Evolutionary conservation across 2,113 vertebrate genomes (phyloP).

Genomic region (Gadus chalcogrammus): DNA sequence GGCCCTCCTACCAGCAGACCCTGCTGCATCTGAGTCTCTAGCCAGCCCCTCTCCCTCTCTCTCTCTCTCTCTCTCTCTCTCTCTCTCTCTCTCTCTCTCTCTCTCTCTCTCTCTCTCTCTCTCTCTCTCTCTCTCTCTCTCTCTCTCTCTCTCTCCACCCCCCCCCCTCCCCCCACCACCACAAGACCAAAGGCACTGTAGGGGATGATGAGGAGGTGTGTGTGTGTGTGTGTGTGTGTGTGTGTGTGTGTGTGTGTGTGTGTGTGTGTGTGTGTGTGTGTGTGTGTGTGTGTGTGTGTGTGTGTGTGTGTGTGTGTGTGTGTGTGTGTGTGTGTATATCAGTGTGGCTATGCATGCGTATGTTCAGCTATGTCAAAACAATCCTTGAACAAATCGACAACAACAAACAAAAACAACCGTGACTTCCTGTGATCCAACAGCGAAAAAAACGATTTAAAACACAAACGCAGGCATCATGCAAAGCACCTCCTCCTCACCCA

Average conservation of each 20-base stretch:
- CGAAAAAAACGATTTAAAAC: neutral
- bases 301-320: too few species aligned
- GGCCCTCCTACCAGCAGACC: constrained; percentile 78
- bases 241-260: neutral
- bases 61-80: too few species aligned
- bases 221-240: neutral
- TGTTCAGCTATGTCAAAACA: too few species aligned
- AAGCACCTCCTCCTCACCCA: constrained; percentile 46
- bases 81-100: constrained; percentile 25
- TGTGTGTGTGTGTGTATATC: too few species aligned
- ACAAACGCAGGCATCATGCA: neutral
- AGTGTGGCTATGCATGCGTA: neutral
- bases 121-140: constrained; percentile 19
- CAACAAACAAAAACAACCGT: too few species aligned
- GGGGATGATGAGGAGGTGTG: neutral
- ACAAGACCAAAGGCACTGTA: neutral
- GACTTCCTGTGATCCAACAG: too few species aligned
- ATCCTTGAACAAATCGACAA: too few species aligned
- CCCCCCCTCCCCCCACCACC: neutral
- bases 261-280: neutral
- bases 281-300: neutral
- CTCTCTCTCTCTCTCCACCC: constrained; percentile 25
- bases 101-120: constrained; percentile 2
- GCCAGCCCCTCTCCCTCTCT: constrained; percentile 53
- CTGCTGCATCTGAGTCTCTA: constrained; percentile 71